Evolutionary conservation across 1,140 invertebrate species (phyloP), one percentile per base, ranked within the genome.

Genomic region (Drosophila sucinea): DNA sequence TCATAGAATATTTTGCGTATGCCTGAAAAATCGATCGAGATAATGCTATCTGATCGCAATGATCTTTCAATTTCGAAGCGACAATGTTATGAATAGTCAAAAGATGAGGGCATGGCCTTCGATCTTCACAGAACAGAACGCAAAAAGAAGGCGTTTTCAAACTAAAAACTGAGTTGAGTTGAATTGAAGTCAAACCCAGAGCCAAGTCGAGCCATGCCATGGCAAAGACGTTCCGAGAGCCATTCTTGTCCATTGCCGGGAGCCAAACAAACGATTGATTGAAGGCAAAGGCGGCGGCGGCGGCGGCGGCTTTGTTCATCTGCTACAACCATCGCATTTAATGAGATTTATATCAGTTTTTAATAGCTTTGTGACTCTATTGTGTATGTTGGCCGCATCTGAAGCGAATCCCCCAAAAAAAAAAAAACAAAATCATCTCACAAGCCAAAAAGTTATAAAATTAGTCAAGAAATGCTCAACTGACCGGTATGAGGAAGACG

Each of bases 291-390:
- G 41, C 44, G 47, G 61, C 74, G 63, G 60, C 73, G 32, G 27
- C 57, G 55, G 60, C 73, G 66, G 66, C 67, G 80, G 81, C 81
- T 85, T 85, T 85, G 82, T 85, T 86, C 70, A 86, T 85, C 79
- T 85, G 82, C 74, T 86, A 79, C 79, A 85, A 86, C 78, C 82
- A 86, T 86, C 83, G 76, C 83, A 76, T 87, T 86, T 87, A 86
- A 87, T 87, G 82, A 86, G 82, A 86, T 86, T 86, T 86, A 82
- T 86, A 86, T 87, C 79, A 86, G 79, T 87, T 87, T 87, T 87
- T 87, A 85, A 85, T 85, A 87, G 82, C 83, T 87, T 87, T 87
- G 83, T 86, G 75, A 79, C 79, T 87, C 79, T 85, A 82, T 85
- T 86, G 83, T 87, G 83, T 86, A 76, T 87, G 83, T 78, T 70